phyloP scores from a whole-genome alignment of 2,113 vertebrate species.

The Otus sunia region DNA sequence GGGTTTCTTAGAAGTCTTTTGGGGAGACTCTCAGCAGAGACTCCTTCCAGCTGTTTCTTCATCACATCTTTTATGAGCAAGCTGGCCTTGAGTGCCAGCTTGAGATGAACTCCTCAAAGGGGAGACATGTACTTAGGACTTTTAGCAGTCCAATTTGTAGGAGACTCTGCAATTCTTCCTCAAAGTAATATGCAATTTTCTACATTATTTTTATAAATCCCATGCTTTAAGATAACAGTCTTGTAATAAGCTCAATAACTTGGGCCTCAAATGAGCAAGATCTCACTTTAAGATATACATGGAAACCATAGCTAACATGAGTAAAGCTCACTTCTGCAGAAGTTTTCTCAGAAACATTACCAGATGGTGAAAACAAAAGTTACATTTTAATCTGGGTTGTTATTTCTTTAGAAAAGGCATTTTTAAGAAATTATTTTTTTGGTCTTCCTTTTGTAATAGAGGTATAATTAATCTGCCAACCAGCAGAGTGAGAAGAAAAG shows the following conservation, averaged over 20 bases:
- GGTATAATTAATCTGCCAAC: constrained; percentile 34
- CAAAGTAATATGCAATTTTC: neutral
- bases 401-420: neutral
- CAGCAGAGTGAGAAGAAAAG: neutral
- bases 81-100: neutral
- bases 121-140: neutral
- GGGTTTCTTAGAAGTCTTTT: neutral
- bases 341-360: neutral
- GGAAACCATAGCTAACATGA: neutral
- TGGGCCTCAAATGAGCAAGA: neutral
- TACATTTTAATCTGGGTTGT: neutral
- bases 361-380: neutral
- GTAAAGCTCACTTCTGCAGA: neutral
- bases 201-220: neutral
- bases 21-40: neutral
- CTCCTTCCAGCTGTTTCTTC: neutral
- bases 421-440: neutral
- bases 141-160: neutral
- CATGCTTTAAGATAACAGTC: neutral
- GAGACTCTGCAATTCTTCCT: neutral
- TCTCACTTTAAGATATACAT: neutral
- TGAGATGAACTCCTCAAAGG: neutral
- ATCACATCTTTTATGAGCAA: neutral
- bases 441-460: neutral
- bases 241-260: neutral